Evolutionary conservation across 2,888 invertebrate genomes (phyloP), one percentile per base, ranked within the genome.

Genomic region (Vannuccia rotundouncinata): DNA sequence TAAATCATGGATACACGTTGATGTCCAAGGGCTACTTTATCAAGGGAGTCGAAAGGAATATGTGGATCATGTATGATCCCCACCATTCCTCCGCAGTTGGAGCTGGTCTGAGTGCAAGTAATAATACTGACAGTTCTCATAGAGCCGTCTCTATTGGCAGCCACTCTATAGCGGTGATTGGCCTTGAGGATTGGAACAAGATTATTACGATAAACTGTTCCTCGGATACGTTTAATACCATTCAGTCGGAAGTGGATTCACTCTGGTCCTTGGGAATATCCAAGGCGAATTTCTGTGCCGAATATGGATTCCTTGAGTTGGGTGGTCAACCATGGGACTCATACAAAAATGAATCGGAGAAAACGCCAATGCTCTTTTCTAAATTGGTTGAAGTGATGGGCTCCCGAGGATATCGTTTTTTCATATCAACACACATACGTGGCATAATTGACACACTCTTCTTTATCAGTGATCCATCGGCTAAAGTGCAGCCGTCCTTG

Each of bases 271-370:
- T 79, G 22, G 73, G 73, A 2, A 31, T 79, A 29, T 30, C 73
- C 5, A 79, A 31, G 27, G 13, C 31, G 1, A 31, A 73, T n/a
- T 74, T 31, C 5, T 22, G 2, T 1, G 31, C 27, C 17, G 29
- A 79, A 10, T 74, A 29, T 28, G 66, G 66, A 74, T 31, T 22
- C 60, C 31, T 80, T 22, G 80, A 80, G 31, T 28, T 80, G 79
- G 80, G 79, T 22, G 80, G 79, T 17, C 80, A 80, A 29, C 80
- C 80, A 0, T 80, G 80, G 80, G 80, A 80, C 29, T 66, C 66
- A 17, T 79, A 80, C 29, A 80, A 80, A 66, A 27, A 22, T 1
- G 79, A 78, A 17, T 80, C 80, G 28, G 79, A 80, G 31, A 78
- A 80, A 59, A 80, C 78, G n/a, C 80, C 80, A n/a, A 13, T 80